Evolutionary conservation across 2,113 vertebrate genomes (phyloP), one percentile per base, ranked within the genome.

Genomic region (Nesoenas mayeri): DNA sequence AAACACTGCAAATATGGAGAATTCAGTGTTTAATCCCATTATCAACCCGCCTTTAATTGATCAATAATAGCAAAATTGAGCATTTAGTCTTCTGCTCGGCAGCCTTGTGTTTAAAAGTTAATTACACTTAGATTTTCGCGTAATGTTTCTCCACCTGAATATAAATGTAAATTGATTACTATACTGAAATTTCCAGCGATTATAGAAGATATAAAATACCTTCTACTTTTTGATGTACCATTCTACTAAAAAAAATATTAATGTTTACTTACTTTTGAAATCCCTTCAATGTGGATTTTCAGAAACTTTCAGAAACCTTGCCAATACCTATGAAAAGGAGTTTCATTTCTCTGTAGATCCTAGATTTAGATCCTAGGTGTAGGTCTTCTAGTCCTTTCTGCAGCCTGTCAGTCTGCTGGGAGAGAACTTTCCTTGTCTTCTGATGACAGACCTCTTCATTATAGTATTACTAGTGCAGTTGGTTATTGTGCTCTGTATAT

Each of bases 1-100:
- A 96, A 97, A 91, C 28, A n/a, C 36, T 95, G 73, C 73, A 91
- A 93, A 94, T 93, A 64, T 9, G 28, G 67, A 88, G 51, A 92
- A 83, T 85, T 91, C 82, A 51, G 0, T 96, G 77, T 72, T 95
- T 92, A 95, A 83, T 91, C 36, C 34, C 22, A 8, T 50, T 38
- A 90, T 94, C 56, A 50, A n/a, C 67, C 80, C 95, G 56, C 62
- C 51, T 36, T 79, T 93, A 67, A 82, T 48, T 95, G 93, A 85
- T 97, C 81, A 85, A 31, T 80, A 70, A 67, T 56, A 95, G 58
- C n/a, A 92, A 91, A 95, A 78, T 62, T 8, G 34, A 79, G 38
- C 67, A 38, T 82, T 96, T 93, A 84, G 50, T 94, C 56, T 89
- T 92, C 47, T 58, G 21, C 92, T 89, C 93, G 78, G 21, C 48